A percentile compares a stretch with the other conserved stretches of the same genome.
Conservation (phyloP, 2,797 vertebrate genomes). For the Hemitrygon akajei region DNA sequence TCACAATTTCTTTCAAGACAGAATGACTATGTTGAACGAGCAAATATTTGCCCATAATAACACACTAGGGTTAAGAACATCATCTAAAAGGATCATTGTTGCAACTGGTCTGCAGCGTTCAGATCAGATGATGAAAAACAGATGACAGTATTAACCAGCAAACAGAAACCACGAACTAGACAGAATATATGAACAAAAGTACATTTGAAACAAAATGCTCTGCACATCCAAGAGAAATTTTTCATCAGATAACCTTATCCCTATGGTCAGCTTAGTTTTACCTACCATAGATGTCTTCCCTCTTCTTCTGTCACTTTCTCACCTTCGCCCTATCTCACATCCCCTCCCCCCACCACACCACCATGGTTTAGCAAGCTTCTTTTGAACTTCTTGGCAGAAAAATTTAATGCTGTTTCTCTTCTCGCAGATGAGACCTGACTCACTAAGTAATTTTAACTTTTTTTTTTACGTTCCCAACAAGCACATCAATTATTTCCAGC, state of each 20-base stretch:
- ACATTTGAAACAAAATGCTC: neutral
- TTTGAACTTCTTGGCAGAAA: no score
- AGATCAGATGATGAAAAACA: constrained; percentile 3
- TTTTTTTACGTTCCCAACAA: neutral
- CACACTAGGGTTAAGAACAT: neutral
- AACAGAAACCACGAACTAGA: no score
- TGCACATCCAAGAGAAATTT: neutral
- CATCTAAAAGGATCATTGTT: neutral
- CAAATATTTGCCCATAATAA: neutral
- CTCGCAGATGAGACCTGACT: no score
- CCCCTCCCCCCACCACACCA: no score
- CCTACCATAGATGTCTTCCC: no score
- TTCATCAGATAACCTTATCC: neutral
- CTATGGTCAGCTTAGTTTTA: no score
- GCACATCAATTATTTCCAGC: neutral
- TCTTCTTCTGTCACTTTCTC: no score
- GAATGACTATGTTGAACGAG: neutral
- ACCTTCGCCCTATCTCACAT: no score
- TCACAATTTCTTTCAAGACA: neutral
- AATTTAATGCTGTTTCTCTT: no score
- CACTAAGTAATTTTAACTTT: no score
- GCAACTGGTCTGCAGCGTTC: neutral
- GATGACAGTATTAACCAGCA: neutral
- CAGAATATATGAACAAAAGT: neutral
- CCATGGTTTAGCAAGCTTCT: no score